Percentiles rank a stretch among this genome's conserved stretches.
Evolutionary conservation across 2,113 vertebrate species (phyloP).

Genomic region (Labeo rohita): DNA sequence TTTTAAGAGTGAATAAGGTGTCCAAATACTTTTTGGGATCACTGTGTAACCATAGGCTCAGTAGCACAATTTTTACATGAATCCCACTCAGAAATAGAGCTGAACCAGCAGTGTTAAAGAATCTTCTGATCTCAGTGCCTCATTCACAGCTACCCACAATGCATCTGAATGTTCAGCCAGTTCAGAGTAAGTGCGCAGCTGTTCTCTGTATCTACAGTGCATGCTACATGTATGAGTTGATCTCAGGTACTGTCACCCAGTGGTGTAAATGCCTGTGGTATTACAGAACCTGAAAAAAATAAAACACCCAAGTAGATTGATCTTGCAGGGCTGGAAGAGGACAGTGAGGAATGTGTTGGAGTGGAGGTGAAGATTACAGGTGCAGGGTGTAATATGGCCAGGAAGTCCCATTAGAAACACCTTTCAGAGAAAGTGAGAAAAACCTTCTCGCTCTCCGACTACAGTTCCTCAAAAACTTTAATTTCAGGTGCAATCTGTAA

Average conservation of each 20-base stretch:
- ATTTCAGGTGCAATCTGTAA: not conserved
- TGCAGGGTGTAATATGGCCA: slow-evolving; percentile 5
- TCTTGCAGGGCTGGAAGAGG: slow-evolving; percentile 42
- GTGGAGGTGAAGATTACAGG: slow-evolving; percentile 49
- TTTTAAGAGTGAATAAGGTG: slow-evolving; percentile 2
- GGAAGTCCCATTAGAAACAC: slow-evolving; percentile 51
- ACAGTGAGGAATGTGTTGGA: slow-evolving; percentile 54
- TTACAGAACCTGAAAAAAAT: slow-evolving; percentile 31
- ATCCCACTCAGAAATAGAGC: not conserved
- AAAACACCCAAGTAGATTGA: slow-evolving; percentile 51
- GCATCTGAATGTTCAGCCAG: slow-evolving; percentile 4
- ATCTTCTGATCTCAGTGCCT: not conserved
- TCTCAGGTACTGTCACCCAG: slow-evolving; percentile 19
- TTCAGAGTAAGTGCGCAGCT: not conserved
- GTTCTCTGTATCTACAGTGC: not conserved
- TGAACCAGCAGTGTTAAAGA: not conserved
- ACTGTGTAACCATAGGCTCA: not conserved
- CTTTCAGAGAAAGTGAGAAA: slow-evolving; percentile 5
- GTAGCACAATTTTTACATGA: not conserved
- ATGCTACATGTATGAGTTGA: slow-evolving; percentile 25
- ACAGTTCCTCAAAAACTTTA: not conserved
- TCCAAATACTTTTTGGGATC: not conserved
- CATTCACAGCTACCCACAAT: slow-evolving; percentile 1
- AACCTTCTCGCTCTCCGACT: not conserved
- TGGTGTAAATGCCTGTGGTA: slow-evolving; percentile 23